Evolutionary conservation across 2,113 vertebrate species (phyloP), one percentile per base, ranked within the genome.

Genomic region (Phoxinus phoxinus): DNA sequence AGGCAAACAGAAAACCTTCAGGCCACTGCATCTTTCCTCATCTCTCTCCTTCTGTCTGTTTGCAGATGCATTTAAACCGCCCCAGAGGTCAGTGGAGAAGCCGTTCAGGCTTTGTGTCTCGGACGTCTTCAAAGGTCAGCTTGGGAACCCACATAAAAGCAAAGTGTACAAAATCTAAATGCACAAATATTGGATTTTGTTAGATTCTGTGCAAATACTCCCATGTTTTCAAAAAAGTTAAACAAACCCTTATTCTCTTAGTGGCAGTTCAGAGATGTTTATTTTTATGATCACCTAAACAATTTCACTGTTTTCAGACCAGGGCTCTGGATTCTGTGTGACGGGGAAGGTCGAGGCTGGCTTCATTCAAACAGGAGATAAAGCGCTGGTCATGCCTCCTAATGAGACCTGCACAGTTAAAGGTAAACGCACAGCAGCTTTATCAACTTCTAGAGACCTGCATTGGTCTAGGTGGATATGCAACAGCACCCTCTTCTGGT

Each of bases 301-400:
- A 7, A 13, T 78, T 3, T 63, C 9, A 27, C 19, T 83, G 82
- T 73, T 89, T 63, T 88, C 69, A 99, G 98, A 99, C 91, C 97
- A 98, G 94, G 98, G 98, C 59, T 98, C 98, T 83, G 98, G 98
- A 87, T 99, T 99, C 95, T 99, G 97, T 90, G 96, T 99, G 63
- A 98, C 97, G 71, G 98, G 98, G 82, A 99, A 99, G 94, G 97
- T 99, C 61, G 98, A 99, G 94, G 97, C 98, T 76, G 98, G 98
- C 71, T 99, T 95, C 78, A 92, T 99, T 90, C 97, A 99, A 86
- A 95, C 94, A 83, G 98, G 98, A 89, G 97, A 99, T 19, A 93
- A 95, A 89, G 93, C 97, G 58, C 92, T 98, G 86, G 97, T 94
- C 56, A 97, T 99, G 96, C 98, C 98, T 87, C 98, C 97, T 44